Percentiles rank a stretch among this genome's conserved stretches.
phyloP scores from a whole-genome alignment of 2,888 invertebrate species.

The Diaprepes abbreviatus region DNA sequence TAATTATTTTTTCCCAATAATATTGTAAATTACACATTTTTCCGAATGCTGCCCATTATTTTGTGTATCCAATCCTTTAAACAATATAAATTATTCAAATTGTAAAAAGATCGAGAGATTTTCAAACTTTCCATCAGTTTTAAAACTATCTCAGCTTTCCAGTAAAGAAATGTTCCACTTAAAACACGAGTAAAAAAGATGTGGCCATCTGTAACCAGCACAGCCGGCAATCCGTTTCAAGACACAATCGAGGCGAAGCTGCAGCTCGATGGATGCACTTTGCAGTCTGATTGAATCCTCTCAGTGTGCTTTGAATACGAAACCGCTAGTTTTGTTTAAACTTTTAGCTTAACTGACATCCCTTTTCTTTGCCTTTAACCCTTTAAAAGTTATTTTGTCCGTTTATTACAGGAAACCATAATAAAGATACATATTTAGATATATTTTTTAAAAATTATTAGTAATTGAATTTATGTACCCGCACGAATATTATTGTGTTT shows the following conservation, averaged over 20 bases:
- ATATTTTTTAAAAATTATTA: too few relatives aligned
- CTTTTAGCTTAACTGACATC: constrained; percentile 23
- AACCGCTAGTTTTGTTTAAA: constrained; percentile 50
- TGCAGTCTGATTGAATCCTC: constrained; percentile 49
- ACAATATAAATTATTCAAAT: too few relatives aligned
- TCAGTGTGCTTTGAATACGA: constrained; percentile 48
- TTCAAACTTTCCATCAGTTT: constrained; percentile 42
- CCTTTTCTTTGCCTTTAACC: constrained; percentile 30
- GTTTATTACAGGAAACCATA: too few relatives aligned
- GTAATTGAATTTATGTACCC: too few relatives aligned
- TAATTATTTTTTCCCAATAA: too few relatives aligned
- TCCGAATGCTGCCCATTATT: too few relatives aligned
- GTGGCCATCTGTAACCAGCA: constrained; percentile 49
- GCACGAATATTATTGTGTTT: too few relatives aligned
- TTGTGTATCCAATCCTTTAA: too few relatives aligned
- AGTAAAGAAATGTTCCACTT: constrained; percentile 39
- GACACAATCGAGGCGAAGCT: constrained; percentile 44
- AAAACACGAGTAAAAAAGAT: constrained; percentile 42
- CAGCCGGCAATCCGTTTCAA: constrained; percentile 45
- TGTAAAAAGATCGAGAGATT: too few relatives aligned
- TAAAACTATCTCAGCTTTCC: constrained; percentile 34
- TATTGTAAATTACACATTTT: too few relatives aligned
- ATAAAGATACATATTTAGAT: too few relatives aligned
- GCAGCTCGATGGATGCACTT: constrained; percentile 46
- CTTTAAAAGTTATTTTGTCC: too few relatives aligned